Evolutionary conservation across 2,888 invertebrate species (phyloP), one percentile per base, ranked within the genome.

Genomic region (Pogonocherus hispidulus): DNA sequence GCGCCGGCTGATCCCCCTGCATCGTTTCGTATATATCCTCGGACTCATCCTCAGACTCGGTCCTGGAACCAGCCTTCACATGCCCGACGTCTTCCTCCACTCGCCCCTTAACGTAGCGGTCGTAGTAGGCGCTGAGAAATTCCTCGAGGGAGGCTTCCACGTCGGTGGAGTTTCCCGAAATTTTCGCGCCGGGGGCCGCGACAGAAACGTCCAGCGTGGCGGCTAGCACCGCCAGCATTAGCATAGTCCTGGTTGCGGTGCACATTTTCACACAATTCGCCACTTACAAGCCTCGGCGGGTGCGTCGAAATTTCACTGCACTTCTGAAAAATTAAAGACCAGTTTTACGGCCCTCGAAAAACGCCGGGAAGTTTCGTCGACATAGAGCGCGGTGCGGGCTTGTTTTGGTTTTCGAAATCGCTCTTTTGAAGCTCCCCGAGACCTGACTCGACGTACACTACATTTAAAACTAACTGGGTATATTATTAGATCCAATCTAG

Each of bases 1-100:
- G 66, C 41, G 44, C 65, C 4, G 78, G 75, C 51, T 78, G 76
- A 63, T 78, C 78, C 6, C 76, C 76, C 14, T 74, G 74, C 78
- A 78, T 78, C 16, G 66, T 71, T 41, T 76, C 77, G 57, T 76
- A 74, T 16, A 73, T 60, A 32, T 72, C n/a, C n/a, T n/a, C n/a
- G n/a, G n/a, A n/a, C n/a, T n/a, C 74, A 47, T 59, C 68, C 14
- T 65, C 67, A 57, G 71, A 27, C 54, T 47, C 41, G 11, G 52
- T 41, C 16, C 16, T n/a, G 35, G 54, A 41, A 11, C 32, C 19
- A 18, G 11, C 32, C 11, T 14, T 44, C 52, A 22, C 20, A 6
- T n/a, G 16, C 35, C 55, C n/a, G 23, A 54, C 11, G 14, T 57
- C 47, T 19, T 55, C 19, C 32, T 57, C 41, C 16, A 19, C 44